Evolutionary conservation across 2,797 vertebrate genomes (phyloP).

Genomic region (Poecilia velifera): DNA sequence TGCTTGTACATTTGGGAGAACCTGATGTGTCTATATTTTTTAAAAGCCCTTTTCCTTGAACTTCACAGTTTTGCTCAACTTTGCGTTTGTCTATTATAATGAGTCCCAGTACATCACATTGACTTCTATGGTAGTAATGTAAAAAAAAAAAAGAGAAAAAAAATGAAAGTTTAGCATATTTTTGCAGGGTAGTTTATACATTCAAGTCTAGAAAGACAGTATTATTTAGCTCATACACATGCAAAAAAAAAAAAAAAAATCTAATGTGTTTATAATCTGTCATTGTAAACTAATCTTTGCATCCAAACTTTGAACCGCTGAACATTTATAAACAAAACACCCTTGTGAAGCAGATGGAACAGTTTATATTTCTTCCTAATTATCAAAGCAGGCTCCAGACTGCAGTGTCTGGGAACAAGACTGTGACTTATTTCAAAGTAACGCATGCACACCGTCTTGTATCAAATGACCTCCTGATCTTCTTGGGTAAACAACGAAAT

Average conservation of each 20-base stretch:
- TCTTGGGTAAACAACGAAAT: conserved; percentile 48
- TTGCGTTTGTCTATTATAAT: neutral
- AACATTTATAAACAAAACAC: conserved; percentile 61
- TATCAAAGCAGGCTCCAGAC: conserved; percentile 55
- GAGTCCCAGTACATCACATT: neutral
- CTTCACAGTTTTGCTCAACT: no score
- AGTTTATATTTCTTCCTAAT: conserved; percentile 58
- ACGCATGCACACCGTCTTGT: conserved; percentile 56
- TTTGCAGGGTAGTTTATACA: neutral
- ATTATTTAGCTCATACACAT: neutral
- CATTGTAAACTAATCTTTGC: conserved; percentile 56
- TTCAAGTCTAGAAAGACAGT: neutral
- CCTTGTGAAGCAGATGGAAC: conserved; percentile 66
- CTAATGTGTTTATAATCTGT: conserved; percentile 27
- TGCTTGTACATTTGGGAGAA: neutral
- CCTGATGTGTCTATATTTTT: neutral
- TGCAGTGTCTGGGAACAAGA: conserved; percentile 33
- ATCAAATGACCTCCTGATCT: conserved; percentile 70
- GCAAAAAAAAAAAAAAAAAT: neutral
- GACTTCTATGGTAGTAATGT: neutral
- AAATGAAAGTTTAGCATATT: neutral
- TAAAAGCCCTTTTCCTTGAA: neutral
- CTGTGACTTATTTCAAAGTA: conserved; percentile 50
- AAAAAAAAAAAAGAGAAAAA: neutral
- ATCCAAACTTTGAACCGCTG: conserved; percentile 75